phyloP scores from a whole-genome alignment of 2,113 vertebrate genomes.

The Cebus imitator region DNA sequence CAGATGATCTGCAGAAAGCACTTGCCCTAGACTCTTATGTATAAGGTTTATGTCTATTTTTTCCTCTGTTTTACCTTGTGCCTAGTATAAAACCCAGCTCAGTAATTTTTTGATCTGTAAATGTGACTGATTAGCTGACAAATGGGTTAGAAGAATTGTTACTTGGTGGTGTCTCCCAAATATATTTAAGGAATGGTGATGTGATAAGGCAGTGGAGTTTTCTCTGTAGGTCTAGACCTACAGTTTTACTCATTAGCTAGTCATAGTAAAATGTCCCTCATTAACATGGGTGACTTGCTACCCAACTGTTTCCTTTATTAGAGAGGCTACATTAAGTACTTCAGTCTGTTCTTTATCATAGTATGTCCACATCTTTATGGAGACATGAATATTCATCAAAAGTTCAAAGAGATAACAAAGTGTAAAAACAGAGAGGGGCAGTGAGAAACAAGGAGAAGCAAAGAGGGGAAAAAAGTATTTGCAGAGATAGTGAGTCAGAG shows the following conservation, averaged over 20 bases:
- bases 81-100: not conserved
- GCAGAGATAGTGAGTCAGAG: not conserved
- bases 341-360: slow-evolving; percentile 50
- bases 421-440: not conserved
- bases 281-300: slow-evolving; percentile 37
- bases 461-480: not conserved
- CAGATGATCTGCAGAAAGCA: not conserved
- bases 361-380: not conserved
- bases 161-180: not conserved
- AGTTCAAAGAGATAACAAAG: slow-evolving; percentile 33
- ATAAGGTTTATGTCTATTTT: not conserved
- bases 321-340: slow-evolving; percentile 44
- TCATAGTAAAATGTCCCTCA: slow-evolving; percentile 15
- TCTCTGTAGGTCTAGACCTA: not conserved
- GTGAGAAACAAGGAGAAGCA: not conserved
- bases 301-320: not conserved
- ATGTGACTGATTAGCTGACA: not conserved
- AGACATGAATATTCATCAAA: slow-evolving; percentile 52
- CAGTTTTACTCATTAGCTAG: not conserved
- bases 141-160: slow-evolving; percentile 16
- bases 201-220: not conserved
- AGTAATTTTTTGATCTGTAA: slow-evolving; percentile 21
- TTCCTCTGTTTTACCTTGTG: not conserved
- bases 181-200: not conserved
- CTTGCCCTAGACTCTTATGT: not conserved